A percentile compares a stretch with the other conserved stretches of the same genome.
Conservation (phyloP, 2,113 vertebrate species). For the Mustelus asterias region DNA sequence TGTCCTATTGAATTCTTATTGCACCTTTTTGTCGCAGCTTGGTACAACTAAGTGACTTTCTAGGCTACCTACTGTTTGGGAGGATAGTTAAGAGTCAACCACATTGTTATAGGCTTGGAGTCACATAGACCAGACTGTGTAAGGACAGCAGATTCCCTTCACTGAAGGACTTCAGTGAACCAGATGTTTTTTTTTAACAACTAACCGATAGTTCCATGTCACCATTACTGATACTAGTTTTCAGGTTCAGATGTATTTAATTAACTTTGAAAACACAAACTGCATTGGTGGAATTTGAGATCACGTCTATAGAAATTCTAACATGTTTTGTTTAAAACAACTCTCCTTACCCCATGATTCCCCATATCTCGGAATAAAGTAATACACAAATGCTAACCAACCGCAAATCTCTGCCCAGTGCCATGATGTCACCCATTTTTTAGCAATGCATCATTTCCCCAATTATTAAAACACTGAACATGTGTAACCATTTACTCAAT, state of each 20-base stretch:
- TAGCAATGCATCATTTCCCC: constrained; percentile 2
- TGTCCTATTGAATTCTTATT: neutral
- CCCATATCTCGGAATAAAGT: neutral
- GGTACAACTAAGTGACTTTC: neutral
- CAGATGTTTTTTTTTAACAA: neutral
- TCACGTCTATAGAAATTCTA: neutral
- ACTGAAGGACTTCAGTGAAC: neutral
- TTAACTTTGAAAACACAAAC: neutral
- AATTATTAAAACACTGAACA: neutral
- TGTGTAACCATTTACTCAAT: neutral
- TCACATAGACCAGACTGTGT: neutral
- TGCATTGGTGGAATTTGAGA: neutral
- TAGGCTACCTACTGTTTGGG: neutral
- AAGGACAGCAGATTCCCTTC: neutral
- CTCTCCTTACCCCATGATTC: neutral
- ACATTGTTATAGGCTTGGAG: neutral
- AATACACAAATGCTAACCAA: neutral
- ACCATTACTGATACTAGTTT: neutral
- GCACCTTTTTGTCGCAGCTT: neutral
- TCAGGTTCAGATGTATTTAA: neutral
- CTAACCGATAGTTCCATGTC: neutral
- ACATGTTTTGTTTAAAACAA: neutral
- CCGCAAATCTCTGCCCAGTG: neutral
- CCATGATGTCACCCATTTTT: neutral
- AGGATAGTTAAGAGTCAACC: neutral